phyloP scores from a whole-genome alignment of 2,888 invertebrate genomes.

The Tipula confusa region DNA sequence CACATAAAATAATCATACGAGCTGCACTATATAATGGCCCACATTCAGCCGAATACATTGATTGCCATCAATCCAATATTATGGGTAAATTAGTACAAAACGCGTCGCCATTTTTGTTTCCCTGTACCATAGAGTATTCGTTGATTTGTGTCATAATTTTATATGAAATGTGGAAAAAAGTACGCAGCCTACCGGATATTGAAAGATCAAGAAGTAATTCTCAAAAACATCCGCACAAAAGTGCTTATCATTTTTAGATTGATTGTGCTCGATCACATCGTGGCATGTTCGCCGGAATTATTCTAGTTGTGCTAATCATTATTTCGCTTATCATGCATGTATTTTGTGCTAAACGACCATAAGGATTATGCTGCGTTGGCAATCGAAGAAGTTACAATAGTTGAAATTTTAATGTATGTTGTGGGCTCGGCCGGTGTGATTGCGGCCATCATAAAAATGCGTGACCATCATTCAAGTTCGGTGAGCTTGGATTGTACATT shows the following conservation, averaged over 20 bases:
- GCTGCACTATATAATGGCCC: not conserved
- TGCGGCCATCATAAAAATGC: constrained; percentile 63
- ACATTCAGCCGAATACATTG: constrained; percentile 36
- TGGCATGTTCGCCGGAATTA: constrained; percentile 68
- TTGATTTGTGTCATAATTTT: constrained; percentile 84
- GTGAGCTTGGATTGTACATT: constrained; percentile 69
- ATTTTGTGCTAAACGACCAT: constrained; percentile 74
- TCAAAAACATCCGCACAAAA: constrained; percentile 41
- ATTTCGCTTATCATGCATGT: constrained; percentile 85
- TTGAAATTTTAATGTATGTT: constrained; percentile 69
- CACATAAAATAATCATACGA: constrained; percentile 31
- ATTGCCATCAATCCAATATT: constrained; percentile 61
- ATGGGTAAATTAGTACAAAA: constrained; percentile 69
- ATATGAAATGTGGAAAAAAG: constrained; percentile 89
- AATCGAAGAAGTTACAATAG: constrained; percentile 69
- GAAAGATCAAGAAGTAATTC: constrained; percentile 49
- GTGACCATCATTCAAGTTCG: constrained; percentile 46
- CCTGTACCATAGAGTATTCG: constrained; percentile 86
- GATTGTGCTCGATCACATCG: constrained; percentile 82
- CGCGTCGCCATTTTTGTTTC: constrained; percentile 76
- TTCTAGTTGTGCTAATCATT: constrained; percentile 75
- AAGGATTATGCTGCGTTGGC: constrained; percentile 60
- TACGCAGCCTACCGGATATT: constrained; percentile 56
- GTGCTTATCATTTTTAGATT: constrained; percentile 66
- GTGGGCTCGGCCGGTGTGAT: constrained; percentile 60